Evolutionary conservation across 1,140 invertebrate species (phyloP), one percentile per base, ranked within the genome.

Genomic region (Euura lappo): DNA sequence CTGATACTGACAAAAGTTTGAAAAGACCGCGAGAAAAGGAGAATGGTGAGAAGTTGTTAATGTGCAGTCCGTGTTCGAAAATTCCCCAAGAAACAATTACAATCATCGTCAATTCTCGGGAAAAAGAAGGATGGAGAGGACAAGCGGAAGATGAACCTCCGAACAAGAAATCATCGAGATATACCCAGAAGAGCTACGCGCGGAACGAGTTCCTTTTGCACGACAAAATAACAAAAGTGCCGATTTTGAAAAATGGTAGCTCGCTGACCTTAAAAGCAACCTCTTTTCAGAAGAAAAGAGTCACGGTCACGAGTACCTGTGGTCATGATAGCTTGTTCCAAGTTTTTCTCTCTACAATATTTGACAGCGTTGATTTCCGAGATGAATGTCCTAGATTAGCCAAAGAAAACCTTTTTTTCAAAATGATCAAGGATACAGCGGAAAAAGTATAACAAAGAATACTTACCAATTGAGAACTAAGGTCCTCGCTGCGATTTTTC

Each of bases 81-180:
- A 3, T 69, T 45, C 46, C 11, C 45, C 47, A 3, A 46, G 67
- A 71, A 6, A 72, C 71, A 44, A 71, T 68, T 0, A 2, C 28
- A 4, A 65, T 69, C n/a, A 74, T 71, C 51, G n/a, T 71, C 4
- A 73, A 66, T 43, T n/a, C 64, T 2, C 74, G 74, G 46, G 72
- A 76, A 47, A 71, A 13, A 28, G 76, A 77, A 69, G 67, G 76
- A 70, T 79, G 76, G 78, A 68, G 66, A 43, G 76, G 73, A 2
- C n/a, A 70, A 69, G 71, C 45, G 13, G 47, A 8, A n/a, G 28
- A 28, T 28, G 13, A 60, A 42, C 45, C 13, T 3, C 6, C 5
- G 44, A 65, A 71, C 28, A 44, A n/a, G 69, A 70, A 6, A 28
- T 4, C 13, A 3, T 66, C 60, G 11, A 51, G 60, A 2, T 1